Percentiles rank a stretch among this genome's conserved stretches.
These are phyloP conservation scores for Acrocyrtus sp. DNA, from an alignment of 2,888 invertebrate species.

Conservation along the genomic window DNA sequence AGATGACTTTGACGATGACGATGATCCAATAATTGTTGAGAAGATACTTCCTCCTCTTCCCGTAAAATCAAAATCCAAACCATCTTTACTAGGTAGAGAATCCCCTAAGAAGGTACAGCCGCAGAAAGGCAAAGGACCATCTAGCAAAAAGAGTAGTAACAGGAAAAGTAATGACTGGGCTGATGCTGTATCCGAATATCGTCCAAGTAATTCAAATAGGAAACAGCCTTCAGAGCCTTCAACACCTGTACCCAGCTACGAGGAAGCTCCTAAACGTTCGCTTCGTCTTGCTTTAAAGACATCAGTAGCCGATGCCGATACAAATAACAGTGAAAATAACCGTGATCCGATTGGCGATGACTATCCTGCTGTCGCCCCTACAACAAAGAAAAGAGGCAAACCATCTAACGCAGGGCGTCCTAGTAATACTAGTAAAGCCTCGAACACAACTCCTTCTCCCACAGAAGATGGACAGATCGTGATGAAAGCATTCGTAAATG, in stretches of 20 bases:
- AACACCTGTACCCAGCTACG: slow-evolving; percentile 2
- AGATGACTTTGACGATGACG: too few species aligned
- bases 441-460: background rate
- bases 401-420: too few species aligned
- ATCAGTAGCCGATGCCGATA: slow-evolving; percentile 20
- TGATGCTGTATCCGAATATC: background rate
- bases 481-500: slow-evolving; percentile 44
- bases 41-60: too few species aligned
- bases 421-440: too few species aligned
- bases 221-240: background rate
- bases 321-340: too few species aligned
- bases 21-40: slow-evolving; percentile 6
- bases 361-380: too few species aligned
- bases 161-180: slow-evolving; percentile 10
- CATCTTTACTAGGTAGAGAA: too few species aligned
- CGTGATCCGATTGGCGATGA: too few species aligned
- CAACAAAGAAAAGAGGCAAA: too few species aligned
- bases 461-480: slow-evolving; percentile 33
- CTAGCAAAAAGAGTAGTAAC: slow-evolving; percentile 10
- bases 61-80: too few species aligned
- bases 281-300: slow-evolving; percentile 43
- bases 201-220: background rate
- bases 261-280: slow-evolving; percentile 35
- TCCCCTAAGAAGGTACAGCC: too few species aligned
- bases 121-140: background rate